Conservation (phyloP, 2,888 invertebrate species). For the Phaonia tiefii region DNA sequence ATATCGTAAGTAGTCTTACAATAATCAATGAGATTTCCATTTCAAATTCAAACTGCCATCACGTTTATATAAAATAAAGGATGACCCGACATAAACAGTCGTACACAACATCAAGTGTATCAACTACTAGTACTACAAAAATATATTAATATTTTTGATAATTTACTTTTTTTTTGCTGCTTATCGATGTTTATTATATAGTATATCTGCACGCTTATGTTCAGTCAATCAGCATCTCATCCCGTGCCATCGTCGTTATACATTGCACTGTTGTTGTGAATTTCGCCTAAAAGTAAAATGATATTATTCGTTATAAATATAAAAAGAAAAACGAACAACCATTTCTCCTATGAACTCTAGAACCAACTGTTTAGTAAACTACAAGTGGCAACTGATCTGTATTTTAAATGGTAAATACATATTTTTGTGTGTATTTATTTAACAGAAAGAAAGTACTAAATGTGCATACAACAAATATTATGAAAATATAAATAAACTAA, state of each 20-base stretch:
- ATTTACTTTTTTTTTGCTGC: constrained; percentile 28
- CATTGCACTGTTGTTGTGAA: constrained; percentile 59
- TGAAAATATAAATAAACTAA: constrained; percentile 17
- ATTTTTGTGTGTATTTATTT: constrained; percentile 35
- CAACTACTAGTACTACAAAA: background rate
- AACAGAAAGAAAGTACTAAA: background rate
- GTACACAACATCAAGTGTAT: background rate
- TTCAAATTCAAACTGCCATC: constrained; percentile 46
- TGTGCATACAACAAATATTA: constrained; percentile 17
- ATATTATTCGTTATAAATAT: no score
- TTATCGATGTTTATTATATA: constrained; percentile 33
- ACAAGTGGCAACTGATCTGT: constrained; percentile 21
- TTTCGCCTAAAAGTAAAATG: constrained; percentile 24
- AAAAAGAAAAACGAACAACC: no score
- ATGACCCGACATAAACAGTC: background rate
- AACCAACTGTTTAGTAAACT: constrained; percentile 10
- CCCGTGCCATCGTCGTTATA: constrained; percentile 32
- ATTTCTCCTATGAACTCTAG: no score
- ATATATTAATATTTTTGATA: constrained; percentile 39
- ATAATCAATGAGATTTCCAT: constrained; percentile 45
- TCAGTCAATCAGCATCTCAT: background rate
- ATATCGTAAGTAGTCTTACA: constrained; percentile 12
- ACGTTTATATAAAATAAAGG: background rate
- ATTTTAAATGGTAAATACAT: constrained; percentile 19
- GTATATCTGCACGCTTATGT: constrained; percentile 39